phyloP scores from a whole-genome alignment of 2,888 invertebrate genomes.

The Limnephilus rhombicus region DNA sequence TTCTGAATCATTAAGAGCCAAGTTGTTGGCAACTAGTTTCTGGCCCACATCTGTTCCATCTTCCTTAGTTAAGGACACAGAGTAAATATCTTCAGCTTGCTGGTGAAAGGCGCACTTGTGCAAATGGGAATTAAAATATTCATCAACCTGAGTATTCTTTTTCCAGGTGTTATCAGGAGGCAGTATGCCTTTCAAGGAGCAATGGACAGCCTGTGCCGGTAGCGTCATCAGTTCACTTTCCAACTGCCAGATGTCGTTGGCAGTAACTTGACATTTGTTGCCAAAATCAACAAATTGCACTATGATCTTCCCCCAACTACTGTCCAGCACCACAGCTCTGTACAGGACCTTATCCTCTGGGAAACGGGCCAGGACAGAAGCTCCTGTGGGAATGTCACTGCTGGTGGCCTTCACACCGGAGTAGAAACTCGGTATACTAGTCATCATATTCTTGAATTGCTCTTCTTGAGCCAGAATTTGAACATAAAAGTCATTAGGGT shows the following conservation, averaged over 20 bases:
- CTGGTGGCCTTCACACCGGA: conserved; percentile 74
- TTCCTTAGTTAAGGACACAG: conserved; percentile 75
- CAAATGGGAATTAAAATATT: conserved; percentile 80
- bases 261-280: conserved; percentile 81
- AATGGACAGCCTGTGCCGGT: conserved; percentile 85
- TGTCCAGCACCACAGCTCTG: conserved; percentile 81
- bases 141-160: conserved; percentile 75
- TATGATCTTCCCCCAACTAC: conserved; percentile 79
- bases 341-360: conserved; percentile 85
- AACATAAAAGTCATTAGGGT: conserved; percentile 85
- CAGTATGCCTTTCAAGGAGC: conserved; percentile 80
- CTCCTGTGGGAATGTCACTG: conserved; percentile 75
- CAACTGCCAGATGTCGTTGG: conserved; percentile 83
- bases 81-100: conserved; percentile 74
- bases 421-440: conserved; percentile 83
- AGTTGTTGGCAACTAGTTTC: conserved; percentile 74
- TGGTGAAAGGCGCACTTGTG: conserved; percentile 79
- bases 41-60: conserved; percentile 75
- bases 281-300: conserved; percentile 89
- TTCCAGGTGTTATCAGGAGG: conserved; percentile 81
- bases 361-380: conserved; percentile 83
- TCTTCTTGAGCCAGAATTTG: conserved; percentile 76
- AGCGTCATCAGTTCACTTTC: conserved; percentile 82
- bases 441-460: conserved; percentile 84
- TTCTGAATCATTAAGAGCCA: conserved; percentile 70